Base-by-base conservation (phyloP, 2,113 vertebrate genomes). In the Callipepla squamata region DNA sequence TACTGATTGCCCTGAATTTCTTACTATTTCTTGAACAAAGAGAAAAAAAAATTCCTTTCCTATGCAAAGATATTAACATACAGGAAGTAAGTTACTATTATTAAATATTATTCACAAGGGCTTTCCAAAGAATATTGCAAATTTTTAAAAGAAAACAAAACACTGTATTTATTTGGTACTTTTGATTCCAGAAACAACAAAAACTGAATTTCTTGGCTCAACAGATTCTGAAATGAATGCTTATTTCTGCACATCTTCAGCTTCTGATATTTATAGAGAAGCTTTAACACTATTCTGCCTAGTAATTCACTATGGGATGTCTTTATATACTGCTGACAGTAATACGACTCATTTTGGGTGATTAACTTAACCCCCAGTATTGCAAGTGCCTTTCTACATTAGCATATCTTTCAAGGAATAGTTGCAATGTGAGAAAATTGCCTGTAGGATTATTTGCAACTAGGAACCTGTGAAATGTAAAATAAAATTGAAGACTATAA, bases 381-480 rank as follows among this genome's bases (percentile, higher is more conserved):
- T 96, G 93, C 89, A 85, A 97, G 94, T 92, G 95, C 93, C 80
- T 95, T 93, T 92, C 94, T 95, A 87, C 72, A 97, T 98, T 98
- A 98, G 91, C 97, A 97, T 98, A 97, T 96, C 96, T 97, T 98
- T 97, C 97, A 98, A 97, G 97, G 93, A 97, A 97, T 96, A 96
- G 97, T 96, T 98, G 97, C 97, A 97, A 96, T 96, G 95, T 95
- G 95, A 98, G 97, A 97, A 98, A 98, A 98, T 97, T 98, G 97
- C 97, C 96, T 92, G 93, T 97, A 98, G 97, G 97, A 98, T 97
- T 98, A 98, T 98, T 98, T 98, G 97, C 97, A 96, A 95, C 97
- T 95, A 97, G 97, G 69, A 98, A 97, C 96, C 96, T 98, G 98
- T 98, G 97, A 98, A 98, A 98, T 97, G 96, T 97, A 97, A 97